phyloP scores from a whole-genome alignment of 2,888 invertebrate genomes.

The Sinohyriopsis cumingii region DNA sequence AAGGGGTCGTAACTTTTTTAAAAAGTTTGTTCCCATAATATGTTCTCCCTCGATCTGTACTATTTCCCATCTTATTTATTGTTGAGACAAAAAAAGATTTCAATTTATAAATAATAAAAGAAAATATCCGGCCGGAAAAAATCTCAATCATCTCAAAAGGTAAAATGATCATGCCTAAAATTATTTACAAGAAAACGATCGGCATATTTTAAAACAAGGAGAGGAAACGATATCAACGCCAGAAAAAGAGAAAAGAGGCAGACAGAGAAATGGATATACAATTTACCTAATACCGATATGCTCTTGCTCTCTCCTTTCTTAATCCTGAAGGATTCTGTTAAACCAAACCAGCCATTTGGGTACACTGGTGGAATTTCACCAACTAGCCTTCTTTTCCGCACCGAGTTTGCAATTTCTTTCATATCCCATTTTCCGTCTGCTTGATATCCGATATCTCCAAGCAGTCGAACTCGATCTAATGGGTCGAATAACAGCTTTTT shows the following conservation, averaged over 20 bases:
- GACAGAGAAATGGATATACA: constrained; percentile 1
- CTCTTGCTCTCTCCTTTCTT: constrained; percentile 48
- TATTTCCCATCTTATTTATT: too few species aligned
- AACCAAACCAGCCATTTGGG: constrained; percentile 91
- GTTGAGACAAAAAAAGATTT: too few species aligned
- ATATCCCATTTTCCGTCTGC: constrained; percentile 55
- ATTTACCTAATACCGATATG: constrained; percentile 78
- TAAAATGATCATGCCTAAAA: too few species aligned
- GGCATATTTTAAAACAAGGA: too few species aligned
- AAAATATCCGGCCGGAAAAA: too few species aligned
- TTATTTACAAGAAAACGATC: too few species aligned
- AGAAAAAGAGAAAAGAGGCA: background rate
- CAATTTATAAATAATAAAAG: too few species aligned
- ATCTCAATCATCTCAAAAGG: too few species aligned
- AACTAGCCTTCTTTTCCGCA: constrained; percentile 74
- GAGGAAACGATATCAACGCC: too few species aligned
- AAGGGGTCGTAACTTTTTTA: too few species aligned
- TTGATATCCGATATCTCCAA: constrained; percentile 67
- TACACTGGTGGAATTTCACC: constrained; percentile 86
- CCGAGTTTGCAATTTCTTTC: constrained; percentile 63
- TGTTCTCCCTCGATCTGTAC: too few species aligned
- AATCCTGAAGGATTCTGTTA: constrained; percentile 81
- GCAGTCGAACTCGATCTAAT: constrained; percentile 56
- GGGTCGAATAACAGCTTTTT: constrained; percentile 57
- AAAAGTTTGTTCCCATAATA: too few species aligned